These are phyloP conservation scores for Xerus inauris DNA, from an alignment of 2,113 vertebrate species.

Conservation along the genomic window DNA sequence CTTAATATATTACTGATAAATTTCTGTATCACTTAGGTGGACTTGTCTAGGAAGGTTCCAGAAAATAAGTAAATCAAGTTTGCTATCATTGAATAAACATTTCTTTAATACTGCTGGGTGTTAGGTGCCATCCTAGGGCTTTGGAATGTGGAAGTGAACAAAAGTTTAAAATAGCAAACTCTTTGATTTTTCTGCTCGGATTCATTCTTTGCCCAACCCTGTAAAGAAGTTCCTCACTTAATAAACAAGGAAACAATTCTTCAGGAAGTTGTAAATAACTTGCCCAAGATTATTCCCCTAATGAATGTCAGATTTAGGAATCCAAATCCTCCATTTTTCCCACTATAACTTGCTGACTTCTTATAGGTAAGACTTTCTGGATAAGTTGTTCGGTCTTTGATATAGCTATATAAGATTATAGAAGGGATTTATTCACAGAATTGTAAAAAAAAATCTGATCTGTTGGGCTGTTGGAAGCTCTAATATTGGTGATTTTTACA, in stretches of 20 bases:
- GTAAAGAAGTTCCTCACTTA: background rate
- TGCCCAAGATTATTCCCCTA: background rate
- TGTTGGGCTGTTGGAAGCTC: background rate
- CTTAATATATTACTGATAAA: background rate
- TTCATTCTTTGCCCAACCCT: background rate
- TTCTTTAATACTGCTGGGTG: background rate
- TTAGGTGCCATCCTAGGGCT: background rate
- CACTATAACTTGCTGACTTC: background rate
- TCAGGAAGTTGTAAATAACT: background rate
- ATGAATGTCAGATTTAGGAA: background rate
- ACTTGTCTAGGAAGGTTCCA: background rate
- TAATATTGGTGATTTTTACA: background rate
- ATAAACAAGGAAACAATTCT: background rate
- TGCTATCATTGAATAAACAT: background rate
- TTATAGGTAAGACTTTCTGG: conserved; percentile 29
- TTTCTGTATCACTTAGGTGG: background rate
- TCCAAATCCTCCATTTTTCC: background rate
- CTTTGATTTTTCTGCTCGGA: background rate
- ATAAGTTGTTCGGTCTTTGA: background rate
- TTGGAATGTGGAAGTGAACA: background rate
- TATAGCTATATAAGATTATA: background rate
- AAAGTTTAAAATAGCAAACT: background rate
- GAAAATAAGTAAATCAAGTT: background rate
- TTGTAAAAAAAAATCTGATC: background rate
- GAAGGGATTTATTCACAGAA: background rate